These are phyloP conservation scores for Miltochrista miniata DNA, from an alignment of 2,888 invertebrate species.

Conservation along the genomic window DNA sequence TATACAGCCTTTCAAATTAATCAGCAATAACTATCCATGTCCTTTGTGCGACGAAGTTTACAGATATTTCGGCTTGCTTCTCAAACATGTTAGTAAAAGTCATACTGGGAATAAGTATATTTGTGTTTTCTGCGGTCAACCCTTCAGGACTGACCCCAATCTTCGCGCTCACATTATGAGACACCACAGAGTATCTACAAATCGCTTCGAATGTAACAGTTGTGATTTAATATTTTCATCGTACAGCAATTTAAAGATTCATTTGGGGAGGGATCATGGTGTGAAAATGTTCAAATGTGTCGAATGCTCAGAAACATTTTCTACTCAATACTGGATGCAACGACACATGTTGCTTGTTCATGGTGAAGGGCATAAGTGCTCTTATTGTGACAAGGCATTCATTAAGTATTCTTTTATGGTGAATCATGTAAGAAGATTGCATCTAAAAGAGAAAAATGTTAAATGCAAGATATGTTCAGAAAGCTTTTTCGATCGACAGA, in stretches of 20 bases:
- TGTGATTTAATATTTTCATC: conserved; percentile 51
- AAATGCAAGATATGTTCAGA: conserved; percentile 61
- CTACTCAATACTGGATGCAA: conserved; percentile 56
- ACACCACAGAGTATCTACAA: conserved; percentile 44
- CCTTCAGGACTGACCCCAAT: conserved; percentile 60
- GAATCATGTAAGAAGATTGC: conserved; percentile 60
- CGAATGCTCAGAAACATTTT: conserved; percentile 61
- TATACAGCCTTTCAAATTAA: conserved; percentile 55
- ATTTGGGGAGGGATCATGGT: conserved; percentile 58
- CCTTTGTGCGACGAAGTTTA: conserved; percentile 56
- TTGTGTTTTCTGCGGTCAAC: conserved; percentile 61
- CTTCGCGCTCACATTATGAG: conserved; percentile 57
- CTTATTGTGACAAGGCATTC: conserved; percentile 59
- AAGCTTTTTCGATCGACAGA: conserved; percentile 58
- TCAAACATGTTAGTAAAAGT: conserved; percentile 56
- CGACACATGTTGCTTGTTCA: conserved; percentile 58
- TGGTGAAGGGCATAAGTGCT: conserved; percentile 59
- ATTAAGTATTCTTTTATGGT: conserved; percentile 62
- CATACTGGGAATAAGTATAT: conserved; percentile 63
- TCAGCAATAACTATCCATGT: conserved; percentile 58
- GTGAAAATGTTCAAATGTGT: conserved; percentile 52
- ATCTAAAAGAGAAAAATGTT: conserved; percentile 67
- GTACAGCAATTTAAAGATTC: conserved; percentile 48
- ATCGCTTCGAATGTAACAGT: conserved; percentile 45
- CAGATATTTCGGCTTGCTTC: conserved; percentile 57